phyloP scores from a whole-genome alignment of 64 coral and sea anemone genomes.

The Orbicella faveolata region DNA sequence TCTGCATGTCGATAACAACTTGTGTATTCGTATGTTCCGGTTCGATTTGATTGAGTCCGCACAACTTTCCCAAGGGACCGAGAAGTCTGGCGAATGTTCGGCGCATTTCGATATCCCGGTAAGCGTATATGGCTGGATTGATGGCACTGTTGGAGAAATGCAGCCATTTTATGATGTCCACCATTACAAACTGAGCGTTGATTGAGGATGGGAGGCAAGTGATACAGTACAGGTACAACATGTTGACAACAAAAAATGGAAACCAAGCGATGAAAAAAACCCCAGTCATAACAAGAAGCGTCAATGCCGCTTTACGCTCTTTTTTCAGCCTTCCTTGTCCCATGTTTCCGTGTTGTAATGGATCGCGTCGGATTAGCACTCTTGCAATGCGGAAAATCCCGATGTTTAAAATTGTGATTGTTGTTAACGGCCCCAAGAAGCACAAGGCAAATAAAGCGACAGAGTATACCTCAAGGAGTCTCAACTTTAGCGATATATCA shows the following conservation, averaged over 20 bases:
- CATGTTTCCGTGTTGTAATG: not conserved
- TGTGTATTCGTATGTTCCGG: not conserved
- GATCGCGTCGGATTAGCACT: constrained; percentile 38
- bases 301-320: constrained; percentile 71
- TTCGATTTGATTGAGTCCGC: not conserved
- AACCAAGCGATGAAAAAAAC: constrained; percentile 82
- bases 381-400: constrained; percentile 65
- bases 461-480: constrained; percentile 29
- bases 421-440: constrained; percentile 48
- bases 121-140: constrained; percentile 78
- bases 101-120: constrained; percentile 80
- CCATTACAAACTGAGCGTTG: constrained; percentile 31
- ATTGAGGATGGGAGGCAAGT: constrained; percentile 33
- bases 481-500: constrained; percentile 10
- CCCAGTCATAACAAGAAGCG: constrained; percentile 60
- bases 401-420: constrained; percentile 64
- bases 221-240: constrained; percentile 51
- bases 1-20: not conserved
- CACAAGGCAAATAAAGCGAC: constrained; percentile 53
- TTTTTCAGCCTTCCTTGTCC: constrained; percentile 31
- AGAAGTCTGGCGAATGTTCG: constrained; percentile 59
- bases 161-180: constrained; percentile 67
- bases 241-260: constrained; percentile 74
- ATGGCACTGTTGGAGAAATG: constrained; percentile 81
- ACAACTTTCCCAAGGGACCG: not conserved